Evolutionary conservation across 2,113 vertebrate species (phyloP).

Genomic region (Chinchilla lanigera): DNA sequence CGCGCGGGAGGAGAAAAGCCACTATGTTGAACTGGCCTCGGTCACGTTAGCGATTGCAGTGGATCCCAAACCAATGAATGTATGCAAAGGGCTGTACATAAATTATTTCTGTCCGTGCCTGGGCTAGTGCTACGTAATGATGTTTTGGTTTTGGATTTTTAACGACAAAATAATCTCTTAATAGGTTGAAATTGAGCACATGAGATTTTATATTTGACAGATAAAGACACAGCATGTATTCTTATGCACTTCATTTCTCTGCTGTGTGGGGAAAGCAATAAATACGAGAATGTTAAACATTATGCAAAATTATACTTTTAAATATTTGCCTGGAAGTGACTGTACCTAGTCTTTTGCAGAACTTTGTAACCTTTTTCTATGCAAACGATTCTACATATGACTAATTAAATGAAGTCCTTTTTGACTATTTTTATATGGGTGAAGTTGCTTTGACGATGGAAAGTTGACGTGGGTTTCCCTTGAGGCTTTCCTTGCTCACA

Average conservation of each 20-base stretch:
- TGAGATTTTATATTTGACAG: conserved; percentile 87
- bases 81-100: conserved; percentile 85
- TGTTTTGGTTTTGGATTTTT: conserved; percentile 82
- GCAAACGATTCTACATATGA: conserved; percentile 91
- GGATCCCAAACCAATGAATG: conserved; percentile 88
- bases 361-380: conserved; percentile 94
- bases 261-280: conserved; percentile 94
- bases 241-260: conserved; percentile 94
- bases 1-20: conserved; percentile 43
- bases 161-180: conserved; percentile 88
- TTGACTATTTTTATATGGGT: conserved; percentile 84
- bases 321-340: conserved; percentile 92
- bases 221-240: conserved; percentile 88
- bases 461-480: background rate
- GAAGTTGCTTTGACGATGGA: conserved; percentile 74
- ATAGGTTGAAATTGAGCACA: conserved; percentile 84
- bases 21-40: conserved; percentile 77
- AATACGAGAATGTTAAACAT: conserved; percentile 91
- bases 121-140: conserved; percentile 85
- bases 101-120: conserved; percentile 87
- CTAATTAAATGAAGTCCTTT: conserved; percentile 91
- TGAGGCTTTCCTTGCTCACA: background rate
- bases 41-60: conserved; percentile 79
- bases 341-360: conserved; percentile 89
- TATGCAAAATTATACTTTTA: conserved; percentile 89